Conservation (phyloP, 2,113 vertebrate genomes). For the Nothoprocta pentlandii region DNA sequence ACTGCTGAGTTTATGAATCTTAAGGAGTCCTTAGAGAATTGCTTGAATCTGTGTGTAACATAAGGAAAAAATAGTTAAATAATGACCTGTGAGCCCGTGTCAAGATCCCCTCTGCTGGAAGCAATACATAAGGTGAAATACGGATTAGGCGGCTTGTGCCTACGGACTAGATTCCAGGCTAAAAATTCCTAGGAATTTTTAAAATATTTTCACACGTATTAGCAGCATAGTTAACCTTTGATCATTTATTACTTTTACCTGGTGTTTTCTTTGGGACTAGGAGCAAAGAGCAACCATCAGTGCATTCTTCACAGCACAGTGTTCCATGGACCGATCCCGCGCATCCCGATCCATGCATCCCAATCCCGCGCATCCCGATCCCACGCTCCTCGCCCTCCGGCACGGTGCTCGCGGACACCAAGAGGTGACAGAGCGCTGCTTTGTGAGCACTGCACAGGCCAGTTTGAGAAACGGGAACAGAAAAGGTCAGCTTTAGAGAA, state of each 20-base stretch:
- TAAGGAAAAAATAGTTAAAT: neutral
- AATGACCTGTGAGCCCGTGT: neutral
- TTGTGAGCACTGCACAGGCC: fast-evolving
- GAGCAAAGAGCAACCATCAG: too few relatives aligned
- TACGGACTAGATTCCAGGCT: neutral
- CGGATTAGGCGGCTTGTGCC: neutral
- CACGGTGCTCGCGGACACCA: neutral
- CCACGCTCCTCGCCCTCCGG: neutral
- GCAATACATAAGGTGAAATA: neutral
- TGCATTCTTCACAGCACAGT: too few relatives aligned
- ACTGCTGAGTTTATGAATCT: neutral
- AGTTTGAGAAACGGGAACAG: neutral
- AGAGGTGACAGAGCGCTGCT: neutral
- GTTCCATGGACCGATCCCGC: too few relatives aligned
- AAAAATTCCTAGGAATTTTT: neutral
- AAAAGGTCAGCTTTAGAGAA: neutral
- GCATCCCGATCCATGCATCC: too few relatives aligned
- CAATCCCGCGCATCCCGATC: too few relatives aligned
- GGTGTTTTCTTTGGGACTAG: too few relatives aligned
- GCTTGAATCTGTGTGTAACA: neutral
- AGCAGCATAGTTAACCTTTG: too few relatives aligned
- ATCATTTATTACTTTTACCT: too few relatives aligned
- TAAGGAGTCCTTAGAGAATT: neutral
- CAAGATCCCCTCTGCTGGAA: neutral
- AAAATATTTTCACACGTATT: neutral